Evolutionary conservation across 2,888 invertebrate species (phyloP).

Genomic region (Volucella inanis): DNA sequence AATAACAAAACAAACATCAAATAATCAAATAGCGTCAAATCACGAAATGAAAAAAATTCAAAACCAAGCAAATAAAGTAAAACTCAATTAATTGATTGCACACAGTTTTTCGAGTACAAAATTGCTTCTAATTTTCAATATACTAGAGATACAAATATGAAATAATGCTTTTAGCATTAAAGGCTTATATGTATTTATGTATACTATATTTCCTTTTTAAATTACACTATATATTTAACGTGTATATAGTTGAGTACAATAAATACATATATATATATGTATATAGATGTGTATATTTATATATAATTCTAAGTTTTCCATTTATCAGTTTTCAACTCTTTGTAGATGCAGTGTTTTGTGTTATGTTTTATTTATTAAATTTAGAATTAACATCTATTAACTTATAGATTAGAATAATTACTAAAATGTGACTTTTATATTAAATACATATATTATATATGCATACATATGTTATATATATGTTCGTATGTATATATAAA

Average conservation of each 20-base stretch:
- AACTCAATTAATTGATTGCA: background rate
- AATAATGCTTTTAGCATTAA: constrained; percentile 10
- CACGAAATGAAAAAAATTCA: background rate
- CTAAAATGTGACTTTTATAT: background rate
- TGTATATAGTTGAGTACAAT: too few species aligned
- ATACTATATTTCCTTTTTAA: background rate
- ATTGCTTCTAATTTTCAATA: background rate
- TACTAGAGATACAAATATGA: constrained; percentile 11
- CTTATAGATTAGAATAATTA: background rate
- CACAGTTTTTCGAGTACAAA: background rate
- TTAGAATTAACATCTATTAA: too few species aligned
- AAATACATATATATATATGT: background rate
- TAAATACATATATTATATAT: background rate
- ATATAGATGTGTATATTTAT: too few species aligned
- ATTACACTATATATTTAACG: background rate
- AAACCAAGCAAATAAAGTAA: background rate
- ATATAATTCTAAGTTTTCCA: background rate
- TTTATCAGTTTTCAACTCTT: background rate
- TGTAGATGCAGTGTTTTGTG: background rate
- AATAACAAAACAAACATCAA: too few species aligned
- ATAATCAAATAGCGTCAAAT: background rate
- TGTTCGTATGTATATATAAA: background rate
- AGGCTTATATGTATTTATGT: background rate
- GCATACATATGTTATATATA: too few species aligned
- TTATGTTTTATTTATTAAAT: background rate